phyloP scores from a whole-genome alignment of 2,113 vertebrate species.

The Leptobrachium ailaonicum region DNA sequence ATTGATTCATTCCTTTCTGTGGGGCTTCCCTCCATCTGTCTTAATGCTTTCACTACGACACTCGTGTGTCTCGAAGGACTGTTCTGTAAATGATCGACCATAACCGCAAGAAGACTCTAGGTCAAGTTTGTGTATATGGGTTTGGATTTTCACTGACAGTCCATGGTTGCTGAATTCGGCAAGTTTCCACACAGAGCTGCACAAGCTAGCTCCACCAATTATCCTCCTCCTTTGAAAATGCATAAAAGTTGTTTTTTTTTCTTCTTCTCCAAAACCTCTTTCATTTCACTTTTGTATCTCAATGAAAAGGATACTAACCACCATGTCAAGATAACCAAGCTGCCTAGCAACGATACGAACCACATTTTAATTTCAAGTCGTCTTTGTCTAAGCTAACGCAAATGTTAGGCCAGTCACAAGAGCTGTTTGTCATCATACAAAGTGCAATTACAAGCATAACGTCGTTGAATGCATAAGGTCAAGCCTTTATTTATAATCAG shows the following conservation, averaged over 20 bases:
- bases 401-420: slow-evolving; percentile 96
- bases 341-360: slow-evolving; percentile 94
- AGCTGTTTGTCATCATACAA: slow-evolving; percentile 97
- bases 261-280: slow-evolving; percentile 91
- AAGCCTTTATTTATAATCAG: slow-evolving; percentile 93
- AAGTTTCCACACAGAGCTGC: slow-evolving; percentile 95
- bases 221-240: slow-evolving; percentile 93
- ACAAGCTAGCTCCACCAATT: slow-evolving; percentile 95
- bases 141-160: slow-evolving; percentile 93
- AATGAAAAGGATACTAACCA: slow-evolving; percentile 99
- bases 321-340: slow-evolving; percentile 98
- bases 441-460: slow-evolving; percentile 98
- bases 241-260: slow-evolving; percentile 89
- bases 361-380: slow-evolving; percentile 98
- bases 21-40: slow-evolving; percentile 78
- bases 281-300: slow-evolving; percentile 98
- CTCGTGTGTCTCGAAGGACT: slow-evolving; percentile 74
- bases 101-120: slow-evolving; percentile 83
- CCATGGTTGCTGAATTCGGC: slow-evolving; percentile 76
- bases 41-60: slow-evolving; percentile 73
- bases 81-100: slow-evolving; percentile 79
- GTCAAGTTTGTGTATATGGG: slow-evolving; percentile 99
- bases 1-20: slow-evolving; percentile 76
- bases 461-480: slow-evolving; percentile 84
- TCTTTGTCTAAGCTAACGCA: slow-evolving; percentile 97